A percentile compares a stretch with the other conserved stretches of the same genome.
phyloP scores from a whole-genome alignment of 2,797 vertebrate species.

The Galago senegalensis region DNA sequence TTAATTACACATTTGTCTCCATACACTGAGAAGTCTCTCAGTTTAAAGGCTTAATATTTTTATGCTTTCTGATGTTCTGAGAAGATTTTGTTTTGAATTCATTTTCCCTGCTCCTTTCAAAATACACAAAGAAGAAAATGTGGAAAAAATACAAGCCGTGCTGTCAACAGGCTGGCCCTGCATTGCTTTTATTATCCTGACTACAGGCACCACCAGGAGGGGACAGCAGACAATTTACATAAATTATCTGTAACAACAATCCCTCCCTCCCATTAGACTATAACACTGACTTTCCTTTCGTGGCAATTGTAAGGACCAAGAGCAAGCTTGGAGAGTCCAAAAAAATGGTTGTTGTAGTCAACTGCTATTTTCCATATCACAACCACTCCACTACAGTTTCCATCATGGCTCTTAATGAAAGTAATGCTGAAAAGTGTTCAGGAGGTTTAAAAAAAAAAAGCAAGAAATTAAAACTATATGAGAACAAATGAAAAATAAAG shows the following conservation, averaged over 20 bases:
- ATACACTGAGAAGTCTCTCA: slow-evolving; percentile 69
- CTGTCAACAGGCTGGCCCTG: slow-evolving; percentile 36
- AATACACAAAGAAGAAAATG: slow-evolving; percentile 74
- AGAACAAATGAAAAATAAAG: slow-evolving; percentile 32
- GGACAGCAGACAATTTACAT: slow-evolving; percentile 22
- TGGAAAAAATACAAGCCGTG: slow-evolving; percentile 38
- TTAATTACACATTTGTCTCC: slow-evolving; percentile 83
- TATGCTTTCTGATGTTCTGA: slow-evolving; percentile 41
- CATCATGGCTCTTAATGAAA: not conserved
- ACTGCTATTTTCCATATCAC: not conserved
- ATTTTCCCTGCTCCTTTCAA: slow-evolving; percentile 69
- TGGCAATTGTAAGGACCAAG: not conserved
- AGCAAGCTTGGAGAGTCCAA: not conserved
- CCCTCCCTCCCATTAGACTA: not conserved
- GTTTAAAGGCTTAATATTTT: slow-evolving; percentile 60
- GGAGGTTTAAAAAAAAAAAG: not conserved
- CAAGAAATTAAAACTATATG: not conserved
- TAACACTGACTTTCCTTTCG: not conserved
- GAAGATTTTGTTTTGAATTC: slow-evolving; percentile 77
- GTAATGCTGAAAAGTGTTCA: not conserved
- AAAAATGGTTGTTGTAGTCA: not conserved
- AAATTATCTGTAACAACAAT: slow-evolving; percentile 42
- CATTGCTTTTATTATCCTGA: slow-evolving; percentile 41
- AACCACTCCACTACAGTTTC: not conserved
- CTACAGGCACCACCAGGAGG: not conserved